phyloP scores from a whole-genome alignment of 2,113 vertebrate genomes.

The Nematolebias whitei region DNA sequence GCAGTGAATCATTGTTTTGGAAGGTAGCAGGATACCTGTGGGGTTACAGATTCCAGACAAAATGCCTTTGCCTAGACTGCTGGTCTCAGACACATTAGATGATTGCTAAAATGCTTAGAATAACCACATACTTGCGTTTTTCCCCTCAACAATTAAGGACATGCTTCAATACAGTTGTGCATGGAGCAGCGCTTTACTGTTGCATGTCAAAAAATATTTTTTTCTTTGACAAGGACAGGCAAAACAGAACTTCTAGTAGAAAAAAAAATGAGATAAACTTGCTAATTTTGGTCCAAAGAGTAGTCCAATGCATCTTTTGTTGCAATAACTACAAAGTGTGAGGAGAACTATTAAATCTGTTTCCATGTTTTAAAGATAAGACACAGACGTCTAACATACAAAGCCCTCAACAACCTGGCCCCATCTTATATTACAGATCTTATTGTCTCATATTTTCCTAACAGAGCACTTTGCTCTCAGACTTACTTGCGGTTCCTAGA shows the following conservation, averaged over 20 bases:
- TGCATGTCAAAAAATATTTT: neutral
- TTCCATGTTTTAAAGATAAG: too few species aligned
- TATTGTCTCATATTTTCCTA: too few species aligned
- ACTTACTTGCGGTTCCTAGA: too few species aligned
- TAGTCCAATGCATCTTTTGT: neutral
- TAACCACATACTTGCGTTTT: too few species aligned
- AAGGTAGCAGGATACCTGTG: slow-evolving; percentile 36
- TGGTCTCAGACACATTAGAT: neutral
- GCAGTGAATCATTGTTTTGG: slow-evolving; percentile 31
- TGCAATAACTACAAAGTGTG: neutral
- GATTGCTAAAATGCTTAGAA: too few species aligned
- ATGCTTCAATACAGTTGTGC: slow-evolving; percentile 1
- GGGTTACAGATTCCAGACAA: slow-evolving; percentile 18
- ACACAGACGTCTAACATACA: too few species aligned
- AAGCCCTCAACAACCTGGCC: too few species aligned
- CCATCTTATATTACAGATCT: too few species aligned
- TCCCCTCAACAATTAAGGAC: too few species aligned
- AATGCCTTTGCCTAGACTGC: neutral
- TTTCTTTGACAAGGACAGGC: too few species aligned
- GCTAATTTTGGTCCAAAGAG: neutral
- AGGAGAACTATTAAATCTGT: neutral
- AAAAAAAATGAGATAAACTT: neutral
- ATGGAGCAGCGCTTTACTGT: slow-evolving; percentile 23
- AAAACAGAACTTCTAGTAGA: too few species aligned
- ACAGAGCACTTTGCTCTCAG: too few species aligned